phyloP scores from a whole-genome alignment of 2,113 vertebrate genomes.

The Engraulis encrasicolus region DNA sequence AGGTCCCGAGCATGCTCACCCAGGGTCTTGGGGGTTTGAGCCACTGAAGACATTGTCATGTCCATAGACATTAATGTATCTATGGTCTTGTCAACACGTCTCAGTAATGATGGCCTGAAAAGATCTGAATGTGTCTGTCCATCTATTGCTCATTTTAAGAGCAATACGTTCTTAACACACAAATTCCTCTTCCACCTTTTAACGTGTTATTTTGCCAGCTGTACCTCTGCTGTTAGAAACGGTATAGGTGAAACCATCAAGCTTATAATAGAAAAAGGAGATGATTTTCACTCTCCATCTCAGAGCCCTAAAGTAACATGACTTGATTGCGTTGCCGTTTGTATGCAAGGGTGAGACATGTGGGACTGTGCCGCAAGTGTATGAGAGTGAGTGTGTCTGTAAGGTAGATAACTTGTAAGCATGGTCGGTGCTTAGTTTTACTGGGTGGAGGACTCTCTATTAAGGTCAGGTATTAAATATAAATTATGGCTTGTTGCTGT shows the following conservation, averaged over 20 bases:
- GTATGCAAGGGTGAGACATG: neutral
- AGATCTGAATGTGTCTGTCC: neutral
- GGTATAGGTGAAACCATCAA: neutral
- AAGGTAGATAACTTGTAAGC: neutral
- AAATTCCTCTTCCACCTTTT: neutral
- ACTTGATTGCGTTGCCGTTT: neutral
- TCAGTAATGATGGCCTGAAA: neutral
- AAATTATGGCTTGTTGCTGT: neutral
- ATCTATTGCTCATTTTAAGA: neutral
- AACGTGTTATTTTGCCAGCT: neutral
- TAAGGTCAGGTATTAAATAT: conserved; percentile 14
- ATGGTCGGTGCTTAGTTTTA: neutral
- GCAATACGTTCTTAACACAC: neutral
- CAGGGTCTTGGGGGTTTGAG: neutral
- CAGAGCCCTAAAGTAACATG: neutral
- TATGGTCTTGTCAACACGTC: neutral
- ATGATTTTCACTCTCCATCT: neutral
- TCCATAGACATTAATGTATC: too few species aligned
- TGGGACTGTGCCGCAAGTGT: neutral
- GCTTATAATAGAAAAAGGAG: neutral
- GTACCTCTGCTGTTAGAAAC: neutral
- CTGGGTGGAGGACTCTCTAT: neutral
- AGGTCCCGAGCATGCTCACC: neutral
- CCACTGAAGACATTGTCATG: neutral
- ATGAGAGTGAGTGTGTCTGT: neutral